Evolutionary conservation across 2,113 vertebrate genomes (phyloP).

Genomic region (Petromus typicus): DNA sequence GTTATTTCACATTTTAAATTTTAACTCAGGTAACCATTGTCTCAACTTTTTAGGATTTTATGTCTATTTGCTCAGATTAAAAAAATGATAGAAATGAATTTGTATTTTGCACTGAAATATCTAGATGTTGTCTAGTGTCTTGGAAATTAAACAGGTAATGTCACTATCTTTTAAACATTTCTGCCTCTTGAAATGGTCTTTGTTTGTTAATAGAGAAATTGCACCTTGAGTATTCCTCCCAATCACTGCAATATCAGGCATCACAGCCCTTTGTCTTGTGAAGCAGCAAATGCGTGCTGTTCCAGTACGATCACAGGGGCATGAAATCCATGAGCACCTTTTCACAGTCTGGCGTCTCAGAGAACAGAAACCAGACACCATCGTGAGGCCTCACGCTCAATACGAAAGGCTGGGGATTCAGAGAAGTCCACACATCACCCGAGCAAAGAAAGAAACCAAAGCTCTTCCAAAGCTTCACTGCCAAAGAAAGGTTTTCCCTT

Average conservation of each 20-base stretch:
- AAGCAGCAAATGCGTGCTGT: neutral
- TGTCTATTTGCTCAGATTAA: neutral
- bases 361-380: neutral
- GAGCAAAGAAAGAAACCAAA: neutral
- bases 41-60: neutral
- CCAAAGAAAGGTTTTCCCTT: neutral
- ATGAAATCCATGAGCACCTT: neutral
- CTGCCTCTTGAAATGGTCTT: neutral
- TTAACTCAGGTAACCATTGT: neutral
- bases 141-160: neutral
- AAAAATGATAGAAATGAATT: neutral
- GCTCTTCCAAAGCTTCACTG: too few relatives aligned
- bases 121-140: neutral
- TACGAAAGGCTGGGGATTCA: neutral
- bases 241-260: neutral
- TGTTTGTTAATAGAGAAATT: slow-evolving; percentile 38
- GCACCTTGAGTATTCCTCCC: neutral
- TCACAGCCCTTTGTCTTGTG: neutral
- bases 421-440: neutral
- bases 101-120: neutral
- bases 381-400: slow-evolving; percentile 18
- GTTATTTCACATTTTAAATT: slow-evolving; percentile 11
- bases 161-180: neutral
- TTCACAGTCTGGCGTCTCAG: neutral
- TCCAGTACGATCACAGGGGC: neutral